Base-by-base conservation (phyloP, 1,140 invertebrate genomes). In the Dendrolimus punctatus region DNA sequence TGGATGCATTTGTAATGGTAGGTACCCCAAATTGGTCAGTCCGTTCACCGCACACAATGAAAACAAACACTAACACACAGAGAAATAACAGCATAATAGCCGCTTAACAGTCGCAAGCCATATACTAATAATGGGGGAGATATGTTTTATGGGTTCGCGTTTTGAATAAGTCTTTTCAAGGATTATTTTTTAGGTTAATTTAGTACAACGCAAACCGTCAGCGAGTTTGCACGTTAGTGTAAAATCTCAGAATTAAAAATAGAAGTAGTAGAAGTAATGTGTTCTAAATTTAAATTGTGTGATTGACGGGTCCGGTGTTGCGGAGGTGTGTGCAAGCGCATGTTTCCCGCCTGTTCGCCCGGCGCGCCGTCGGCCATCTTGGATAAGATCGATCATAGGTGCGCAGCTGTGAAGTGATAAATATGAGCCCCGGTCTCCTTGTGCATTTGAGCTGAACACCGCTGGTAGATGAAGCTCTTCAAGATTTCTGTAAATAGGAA, bases 101-200 rank as follows among this genome's bases (percentile, higher is more conserved):
- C 66, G 68, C 58, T 71, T 71, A 82, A 82, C 75, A 85, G 82
- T 83, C 82, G 75, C 79, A 76, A 74, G 58, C 74, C 78, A 79
- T 81, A 83, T 84, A 84, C 79, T 86, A 86, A 86, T 86, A 86
- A 86, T 86, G 78, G 83, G 83, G 83, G 80, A 86, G 80, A 51
- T 84, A 81, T 86, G 80, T 83, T 86, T 86, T 86, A 86, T 84
- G 80, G 68, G 64, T 73, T 78, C 72, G 66, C 74, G 73, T 84
- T 85, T 80, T 84, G 78, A 80, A 84, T 85, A 75, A 75, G 69
- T 68, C 71, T 63, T 69, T 72, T 64, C 67, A 55, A 8, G 40
- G 23, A 23, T 23, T 23, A 23, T 23, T 10, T 76, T 80, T 83
- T 84, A 77, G 74, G 71, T 55, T 62, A 59, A 68, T 78, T 85